A percentile compares a stretch with the other conserved stretches of the same genome.
Conservation (phyloP, 2,888 invertebrate genomes). For the Trichopoda pennipes region DNA sequence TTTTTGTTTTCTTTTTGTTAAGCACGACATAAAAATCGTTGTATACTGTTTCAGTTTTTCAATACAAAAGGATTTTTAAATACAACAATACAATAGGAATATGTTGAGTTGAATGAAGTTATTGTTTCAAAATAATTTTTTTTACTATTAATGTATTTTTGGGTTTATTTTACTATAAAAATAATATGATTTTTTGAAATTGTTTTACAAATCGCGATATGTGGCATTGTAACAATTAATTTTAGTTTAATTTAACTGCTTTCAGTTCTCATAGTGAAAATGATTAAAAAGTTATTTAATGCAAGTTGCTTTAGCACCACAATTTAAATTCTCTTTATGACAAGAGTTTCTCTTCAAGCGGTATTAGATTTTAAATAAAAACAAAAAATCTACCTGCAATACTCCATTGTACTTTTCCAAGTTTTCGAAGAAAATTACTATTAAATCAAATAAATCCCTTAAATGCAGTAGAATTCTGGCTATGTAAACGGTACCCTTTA, state of each 20-base stretch:
- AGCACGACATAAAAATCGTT: slow-evolving; percentile 48
- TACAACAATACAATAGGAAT: slow-evolving; percentile 9
- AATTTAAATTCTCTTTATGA: too few relatives aligned
- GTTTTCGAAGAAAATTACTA: too few relatives aligned
- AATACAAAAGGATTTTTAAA: slow-evolving; percentile 48
- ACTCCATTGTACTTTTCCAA: too few relatives aligned
- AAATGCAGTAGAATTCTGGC: too few relatives aligned
- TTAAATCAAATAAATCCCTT: too few relatives aligned
- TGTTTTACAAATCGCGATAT: slow-evolving; percentile 22
- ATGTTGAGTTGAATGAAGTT: slow-evolving; percentile 15
- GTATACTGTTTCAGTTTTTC: slow-evolving; percentile 53
- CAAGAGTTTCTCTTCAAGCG: too few relatives aligned
- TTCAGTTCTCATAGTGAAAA: not conserved
- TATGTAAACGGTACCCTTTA: too few relatives aligned
- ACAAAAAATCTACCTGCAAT: too few relatives aligned
- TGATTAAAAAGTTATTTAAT: too few relatives aligned
- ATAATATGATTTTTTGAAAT: slow-evolving; percentile 13
- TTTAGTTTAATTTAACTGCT: slow-evolving; percentile 17
- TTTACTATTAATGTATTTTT: slow-evolving; percentile 44
- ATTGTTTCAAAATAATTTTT: slow-evolving; percentile 34
- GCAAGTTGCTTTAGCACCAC: too few relatives aligned
- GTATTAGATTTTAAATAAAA: too few relatives aligned
- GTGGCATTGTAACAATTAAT: slow-evolving; percentile 49
- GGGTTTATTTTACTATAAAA: slow-evolving; percentile 47
- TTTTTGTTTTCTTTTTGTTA: slow-evolving; percentile 46